Evolutionary conservation across 2,797 vertebrate genomes (phyloP).

Genomic region (Falco rusticolus): DNA sequence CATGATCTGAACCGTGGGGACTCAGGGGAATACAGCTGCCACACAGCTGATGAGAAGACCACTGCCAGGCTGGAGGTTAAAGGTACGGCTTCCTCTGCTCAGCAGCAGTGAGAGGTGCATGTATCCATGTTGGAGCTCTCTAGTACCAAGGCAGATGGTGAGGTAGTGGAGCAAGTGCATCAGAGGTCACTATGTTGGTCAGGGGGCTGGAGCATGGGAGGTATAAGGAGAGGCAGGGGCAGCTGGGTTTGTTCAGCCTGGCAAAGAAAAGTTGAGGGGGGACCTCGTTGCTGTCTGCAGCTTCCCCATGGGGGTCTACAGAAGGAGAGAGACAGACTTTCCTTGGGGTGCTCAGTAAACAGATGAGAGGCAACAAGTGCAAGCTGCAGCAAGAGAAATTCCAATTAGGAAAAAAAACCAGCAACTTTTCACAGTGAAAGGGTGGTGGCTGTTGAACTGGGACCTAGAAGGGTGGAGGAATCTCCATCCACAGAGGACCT

Average conservation of each 20-base stretch:
- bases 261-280: background rate
- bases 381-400: background rate
- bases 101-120: background rate
- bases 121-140: accelerated
- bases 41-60: conserved; percentile 79
- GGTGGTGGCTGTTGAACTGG: background rate
- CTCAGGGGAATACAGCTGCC: conserved; percentile 86
- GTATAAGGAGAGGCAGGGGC: background rate
- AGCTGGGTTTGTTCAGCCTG: background rate
- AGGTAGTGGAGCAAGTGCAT: background rate
- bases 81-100: conserved; percentile 54
- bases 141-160: accelerated
- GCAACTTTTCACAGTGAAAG: background rate
- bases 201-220: accelerated
- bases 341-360: background rate
- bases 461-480: background rate
- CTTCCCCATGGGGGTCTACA: background rate
- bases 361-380: background rate
- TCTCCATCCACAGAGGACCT: background rate
- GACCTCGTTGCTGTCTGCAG: accelerated
- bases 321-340: background rate
- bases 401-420: accelerated
- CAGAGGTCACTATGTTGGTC: background rate
- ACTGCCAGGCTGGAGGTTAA: conserved; percentile 84
- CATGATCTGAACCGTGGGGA: conserved; percentile 82